Percentiles rank a stretch among this genome's conserved stretches.
phyloP scores from a whole-genome alignment of 2,888 invertebrate species.

The Sycophila texana region DNA sequence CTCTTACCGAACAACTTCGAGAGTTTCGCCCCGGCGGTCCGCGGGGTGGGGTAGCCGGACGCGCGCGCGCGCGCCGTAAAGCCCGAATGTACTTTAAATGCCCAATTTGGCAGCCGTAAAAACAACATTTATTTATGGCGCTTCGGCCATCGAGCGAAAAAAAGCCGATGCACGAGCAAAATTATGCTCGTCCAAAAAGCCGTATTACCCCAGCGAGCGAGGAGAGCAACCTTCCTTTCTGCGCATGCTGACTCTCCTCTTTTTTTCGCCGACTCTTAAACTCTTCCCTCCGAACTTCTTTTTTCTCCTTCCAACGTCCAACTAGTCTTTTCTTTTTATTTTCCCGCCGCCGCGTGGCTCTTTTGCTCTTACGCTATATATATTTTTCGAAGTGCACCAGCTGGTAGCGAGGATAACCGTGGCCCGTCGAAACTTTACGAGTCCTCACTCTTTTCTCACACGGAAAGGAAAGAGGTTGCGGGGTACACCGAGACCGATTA shows the following conservation, averaged over 20 bases:
- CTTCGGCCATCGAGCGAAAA: constrained; percentile 67
- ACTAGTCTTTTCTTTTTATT: constrained; percentile 36
- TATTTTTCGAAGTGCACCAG: constrained; percentile 16
- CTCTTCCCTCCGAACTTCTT: constrained; percentile 1
- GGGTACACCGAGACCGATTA: constrained; percentile 46
- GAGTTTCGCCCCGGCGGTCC: constrained; percentile 41
- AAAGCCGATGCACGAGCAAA: constrained; percentile 62
- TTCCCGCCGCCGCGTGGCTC: constrained; percentile 28
- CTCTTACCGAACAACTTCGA: background rate
- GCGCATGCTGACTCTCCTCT: constrained; percentile 5
- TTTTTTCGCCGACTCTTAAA: constrained; percentile 27
- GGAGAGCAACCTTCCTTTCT: constrained; percentile 2
- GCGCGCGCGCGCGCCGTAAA: constrained; percentile 9
- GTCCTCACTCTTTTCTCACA: background rate
- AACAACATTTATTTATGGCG: constrained; percentile 75
- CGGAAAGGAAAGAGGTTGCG: background rate
- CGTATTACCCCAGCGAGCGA: constrained; percentile 60
- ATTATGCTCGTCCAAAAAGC: constrained; percentile 67
- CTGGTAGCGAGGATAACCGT: constrained; percentile 37
- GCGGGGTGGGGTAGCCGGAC: constrained; percentile 23
- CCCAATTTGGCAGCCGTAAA: constrained; percentile 75
- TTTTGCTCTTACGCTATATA: background rate
- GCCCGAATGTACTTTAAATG: constrained; percentile 71
- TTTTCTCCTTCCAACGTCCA: background rate
- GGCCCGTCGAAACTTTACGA: background rate